These are phyloP conservation scores for Sitodiplosis mosellana DNA, from an alignment of 1,140 invertebrate species.

Conservation along the genomic window DNA sequence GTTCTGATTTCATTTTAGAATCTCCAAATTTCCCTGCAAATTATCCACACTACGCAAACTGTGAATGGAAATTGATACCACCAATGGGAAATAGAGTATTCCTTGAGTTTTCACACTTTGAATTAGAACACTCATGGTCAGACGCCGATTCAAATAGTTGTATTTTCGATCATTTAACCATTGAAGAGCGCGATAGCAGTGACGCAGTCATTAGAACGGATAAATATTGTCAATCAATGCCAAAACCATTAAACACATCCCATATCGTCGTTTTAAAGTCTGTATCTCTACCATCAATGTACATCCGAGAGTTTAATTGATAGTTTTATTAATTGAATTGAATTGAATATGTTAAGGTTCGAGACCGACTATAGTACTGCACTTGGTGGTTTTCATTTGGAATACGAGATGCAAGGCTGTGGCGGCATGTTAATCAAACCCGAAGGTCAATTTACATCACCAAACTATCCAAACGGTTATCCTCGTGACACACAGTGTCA, in stretches of 20 bases:
- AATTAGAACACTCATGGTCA: slow-evolving; percentile 41
- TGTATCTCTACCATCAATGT: neutral
- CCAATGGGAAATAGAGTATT: slow-evolving; percentile 50
- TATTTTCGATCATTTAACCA: slow-evolving; percentile 30
- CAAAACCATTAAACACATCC: slow-evolving; percentile 34
- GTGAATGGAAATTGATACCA: slow-evolving; percentile 55
- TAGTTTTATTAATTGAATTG: no score
- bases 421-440: slow-evolving; percentile 33
- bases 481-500: slow-evolving; percentile 41
- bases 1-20: no score
- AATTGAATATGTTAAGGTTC: slow-evolving; percentile 26
- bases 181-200: slow-evolving; percentile 24
- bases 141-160: slow-evolving; percentile 20
- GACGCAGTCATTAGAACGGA: slow-evolving; percentile 7
- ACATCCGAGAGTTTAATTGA: no score
- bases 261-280: slow-evolving; percentile 1
- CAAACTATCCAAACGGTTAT: slow-evolving; percentile 29
- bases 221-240: slow-evolving; percentile 31
- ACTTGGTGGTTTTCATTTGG: slow-evolving; percentile 26
- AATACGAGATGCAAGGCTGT: slow-evolving; percentile 34
- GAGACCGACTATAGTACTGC: slow-evolving; percentile 26
- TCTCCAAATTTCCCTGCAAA: slow-evolving; percentile 51
- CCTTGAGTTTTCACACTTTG: slow-evolving; percentile 53
- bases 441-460: slow-evolving; percentile 12
- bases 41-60: slow-evolving; percentile 38